Evolutionary conservation across 2,797 vertebrate species (phyloP), one percentile per base, ranked within the genome.

Genomic region (Vireo griseus): DNA sequence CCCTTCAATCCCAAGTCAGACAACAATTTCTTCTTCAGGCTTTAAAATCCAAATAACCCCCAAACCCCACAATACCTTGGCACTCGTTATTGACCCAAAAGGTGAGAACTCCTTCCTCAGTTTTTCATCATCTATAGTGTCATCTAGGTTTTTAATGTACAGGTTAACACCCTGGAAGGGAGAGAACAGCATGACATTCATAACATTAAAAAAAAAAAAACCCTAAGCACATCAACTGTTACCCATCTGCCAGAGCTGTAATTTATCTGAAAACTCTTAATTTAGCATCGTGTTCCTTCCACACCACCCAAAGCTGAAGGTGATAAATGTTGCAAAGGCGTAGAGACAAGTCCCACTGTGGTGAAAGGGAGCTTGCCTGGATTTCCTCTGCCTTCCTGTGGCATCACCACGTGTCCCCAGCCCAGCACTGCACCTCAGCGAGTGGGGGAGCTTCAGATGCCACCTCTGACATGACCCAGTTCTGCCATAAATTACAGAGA

Each of bases 61-160:
- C 51, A 71, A 50, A 15, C 13, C 47, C 59, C 19, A 76, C 76
- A 82, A 25, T 97, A 98, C 99, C 99, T 99, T 99, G 63, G 99
- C 98, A 88, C 99, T 99, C 8, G 99, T 99, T 89, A 99, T 99
- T 69, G 99, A 99, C 22, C 99, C 99, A 63, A 99, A 99, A 31
- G 99, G 99, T 91, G 99, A 98, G 97, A 99, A 99, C 94, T 99
- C 99, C 95, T 99, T 99, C 62, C 99, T 98, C 95, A 99, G 98
- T 96, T 99, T 99, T 97, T 99, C 99, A 88, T 99, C 99, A 48
- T 99, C 99, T 57, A 99, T 99, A 82, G 99, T 99, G 98, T 99
- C 99, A 95, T 99, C 99, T 83, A 99, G 96, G 96, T 99, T 99
- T 97, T 99, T 99, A 96, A 99, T 99, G 97, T 99, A 99, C 35